Conservation (phyloP, 2,888 invertebrate genomes). For the Cryptocephalus moraei region DNA sequence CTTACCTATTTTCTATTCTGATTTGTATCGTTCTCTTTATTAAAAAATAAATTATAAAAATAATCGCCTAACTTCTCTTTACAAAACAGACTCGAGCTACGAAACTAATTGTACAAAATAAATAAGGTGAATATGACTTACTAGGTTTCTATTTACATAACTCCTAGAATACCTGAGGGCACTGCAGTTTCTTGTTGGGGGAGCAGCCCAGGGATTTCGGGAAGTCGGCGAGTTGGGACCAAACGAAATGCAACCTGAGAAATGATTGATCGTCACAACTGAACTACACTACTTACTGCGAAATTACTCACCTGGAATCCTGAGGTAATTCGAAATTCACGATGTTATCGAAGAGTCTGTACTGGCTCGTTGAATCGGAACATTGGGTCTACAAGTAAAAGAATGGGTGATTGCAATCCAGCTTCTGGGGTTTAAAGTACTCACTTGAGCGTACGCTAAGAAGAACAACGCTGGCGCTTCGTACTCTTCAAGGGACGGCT, state of each 20-base stretch:
- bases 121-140: no score
- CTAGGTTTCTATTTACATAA: not conserved
- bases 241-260: constrained; percentile 31
- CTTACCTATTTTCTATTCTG: no score
- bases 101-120: no score
- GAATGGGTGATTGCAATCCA: not conserved
- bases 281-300: constrained; percentile 32
- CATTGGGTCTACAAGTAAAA: constrained; percentile 32
- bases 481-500: constrained; percentile 39
- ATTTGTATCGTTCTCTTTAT: not conserved
- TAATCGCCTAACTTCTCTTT: not conserved
- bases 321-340: constrained; percentile 34
- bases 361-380: constrained; percentile 31
- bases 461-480: constrained; percentile 45
- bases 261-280: constrained; percentile 6
- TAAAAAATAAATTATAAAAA: not conserved
- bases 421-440: constrained; percentile 1
- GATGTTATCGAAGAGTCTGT: constrained; percentile 34
- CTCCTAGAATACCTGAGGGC: constrained; percentile 15
- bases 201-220: constrained; percentile 23
- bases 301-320: constrained; percentile 6
- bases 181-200: constrained; percentile 15
- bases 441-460: constrained; percentile 45
- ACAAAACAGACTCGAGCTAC: not conserved
- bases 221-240: constrained; percentile 30